A percentile compares a stretch with the other conserved stretches of the same genome.
phyloP scores from a whole-genome alignment of 2,113 vertebrate genomes.

The Excalfactoria chinensis region DNA sequence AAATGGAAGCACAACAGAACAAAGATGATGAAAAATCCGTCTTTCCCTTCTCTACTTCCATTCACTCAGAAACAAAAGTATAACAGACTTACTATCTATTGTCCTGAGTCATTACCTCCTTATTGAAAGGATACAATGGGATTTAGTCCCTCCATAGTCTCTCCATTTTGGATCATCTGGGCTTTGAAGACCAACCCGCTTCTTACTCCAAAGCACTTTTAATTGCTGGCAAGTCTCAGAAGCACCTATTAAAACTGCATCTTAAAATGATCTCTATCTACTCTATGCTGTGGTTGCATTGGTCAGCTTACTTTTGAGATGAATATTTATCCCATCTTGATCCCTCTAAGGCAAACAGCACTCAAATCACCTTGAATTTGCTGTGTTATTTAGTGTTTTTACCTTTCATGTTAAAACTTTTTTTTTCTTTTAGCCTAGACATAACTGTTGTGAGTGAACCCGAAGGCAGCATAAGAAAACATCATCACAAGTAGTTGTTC shows the following conservation, averaged over 20 bases:
- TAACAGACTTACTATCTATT: neutral
- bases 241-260: neutral
- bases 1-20: neutral
- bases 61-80: neutral
- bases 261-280: neutral
- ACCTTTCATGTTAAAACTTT: neutral
- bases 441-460: neutral
- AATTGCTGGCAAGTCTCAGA: neutral
- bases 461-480: neutral
- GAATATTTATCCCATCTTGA: neutral
- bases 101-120: neutral
- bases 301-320: neutral
- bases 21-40: neutral
- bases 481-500: neutral
- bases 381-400: neutral
- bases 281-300: neutral
- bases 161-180: neutral
- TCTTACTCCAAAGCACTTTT: neutral
- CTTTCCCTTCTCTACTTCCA: neutral
- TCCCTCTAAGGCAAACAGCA: neutral
- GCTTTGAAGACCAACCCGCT: neutral
- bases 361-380: neutral
- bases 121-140: neutral
- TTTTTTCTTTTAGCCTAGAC: neutral
- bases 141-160: neutral